Evolutionary conservation across 2,888 invertebrate species (phyloP).

Genomic region (Nephrotoma guestfalica): DNA sequence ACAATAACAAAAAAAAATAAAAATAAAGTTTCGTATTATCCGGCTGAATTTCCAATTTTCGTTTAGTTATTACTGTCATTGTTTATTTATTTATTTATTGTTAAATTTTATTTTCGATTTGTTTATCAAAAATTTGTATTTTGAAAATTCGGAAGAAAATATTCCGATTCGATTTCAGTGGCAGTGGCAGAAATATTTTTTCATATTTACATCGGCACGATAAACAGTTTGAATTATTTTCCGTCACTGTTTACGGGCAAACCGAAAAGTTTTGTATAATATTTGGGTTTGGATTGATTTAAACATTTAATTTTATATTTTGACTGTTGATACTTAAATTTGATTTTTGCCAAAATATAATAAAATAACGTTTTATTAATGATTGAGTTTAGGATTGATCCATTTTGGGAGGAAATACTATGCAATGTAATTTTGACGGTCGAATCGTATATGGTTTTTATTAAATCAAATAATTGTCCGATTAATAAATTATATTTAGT

Average conservation of each 20-base stretch:
- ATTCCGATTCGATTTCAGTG: not conserved
- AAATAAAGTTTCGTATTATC: not conserved
- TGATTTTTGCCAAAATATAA: not conserved
- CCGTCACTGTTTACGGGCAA: no score
- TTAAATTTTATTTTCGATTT: not conserved
- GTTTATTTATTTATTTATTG: not conserved
- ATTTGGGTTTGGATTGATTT: not conserved
- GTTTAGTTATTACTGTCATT: not conserved
- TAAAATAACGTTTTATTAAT: not conserved
- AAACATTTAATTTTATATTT: not conserved
- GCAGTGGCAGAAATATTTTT: not conserved
- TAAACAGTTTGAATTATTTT: no score
- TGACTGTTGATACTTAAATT: not conserved
- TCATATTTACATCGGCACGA: not conserved
- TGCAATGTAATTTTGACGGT: not conserved
- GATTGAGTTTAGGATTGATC: not conserved
- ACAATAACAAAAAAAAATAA: not conserved
- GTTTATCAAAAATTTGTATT: not conserved
- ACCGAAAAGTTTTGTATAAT: no score
- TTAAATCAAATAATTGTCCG: not conserved
- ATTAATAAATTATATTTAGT: not conserved
- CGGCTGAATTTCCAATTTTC: not conserved
- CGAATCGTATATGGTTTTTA: not conserved
- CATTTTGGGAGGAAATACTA: not conserved
- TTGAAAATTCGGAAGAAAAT: not conserved